Conservation (phyloP, 2,888 invertebrate species). For the Brenthis ino region DNA sequence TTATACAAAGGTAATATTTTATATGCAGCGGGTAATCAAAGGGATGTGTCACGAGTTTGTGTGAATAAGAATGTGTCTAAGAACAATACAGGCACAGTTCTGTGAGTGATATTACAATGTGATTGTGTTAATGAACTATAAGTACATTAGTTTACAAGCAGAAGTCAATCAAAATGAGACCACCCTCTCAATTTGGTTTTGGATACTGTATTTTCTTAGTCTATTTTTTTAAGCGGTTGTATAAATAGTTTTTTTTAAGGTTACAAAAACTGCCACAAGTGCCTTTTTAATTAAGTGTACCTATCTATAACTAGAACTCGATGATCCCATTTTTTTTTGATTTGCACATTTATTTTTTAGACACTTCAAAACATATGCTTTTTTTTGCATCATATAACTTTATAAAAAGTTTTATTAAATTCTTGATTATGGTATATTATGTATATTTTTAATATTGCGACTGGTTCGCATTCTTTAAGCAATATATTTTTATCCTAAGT, state of each 20-base stretch:
- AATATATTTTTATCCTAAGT: constrained; percentile 47
- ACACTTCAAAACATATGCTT: constrained; percentile 15
- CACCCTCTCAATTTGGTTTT: constrained; percentile 50
- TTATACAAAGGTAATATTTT: constrained; percentile 34
- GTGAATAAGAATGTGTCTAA: constrained; percentile 67
- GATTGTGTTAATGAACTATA: constrained; percentile 78
- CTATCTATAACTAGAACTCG: constrained; percentile 19
- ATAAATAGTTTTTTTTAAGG: constrained; percentile 61
- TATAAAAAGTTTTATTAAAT: not conserved
- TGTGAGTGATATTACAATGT: constrained; percentile 80
- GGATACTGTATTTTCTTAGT: constrained; percentile 60
- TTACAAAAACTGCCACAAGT: constrained; percentile 78
- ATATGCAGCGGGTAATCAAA: constrained; percentile 59
- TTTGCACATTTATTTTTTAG: constrained; percentile 13
- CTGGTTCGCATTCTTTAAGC: constrained; percentile 65
- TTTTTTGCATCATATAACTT: not conserved
- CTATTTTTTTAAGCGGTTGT: constrained; percentile 65
- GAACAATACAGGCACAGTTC: constrained; percentile 66
- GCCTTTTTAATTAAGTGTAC: constrained; percentile 63
- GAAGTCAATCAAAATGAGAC: constrained; percentile 47
- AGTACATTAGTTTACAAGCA: constrained; percentile 64
- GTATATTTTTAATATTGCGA: constrained; percentile 59
- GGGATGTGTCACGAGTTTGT: constrained; percentile 59
- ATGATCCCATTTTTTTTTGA: constrained; percentile 13
- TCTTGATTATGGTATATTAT: constrained; percentile 12